These are phyloP conservation scores for Glomeris maerens DNA, from an alignment of 1,140 invertebrate species.

Conservation along the genomic window DNA sequence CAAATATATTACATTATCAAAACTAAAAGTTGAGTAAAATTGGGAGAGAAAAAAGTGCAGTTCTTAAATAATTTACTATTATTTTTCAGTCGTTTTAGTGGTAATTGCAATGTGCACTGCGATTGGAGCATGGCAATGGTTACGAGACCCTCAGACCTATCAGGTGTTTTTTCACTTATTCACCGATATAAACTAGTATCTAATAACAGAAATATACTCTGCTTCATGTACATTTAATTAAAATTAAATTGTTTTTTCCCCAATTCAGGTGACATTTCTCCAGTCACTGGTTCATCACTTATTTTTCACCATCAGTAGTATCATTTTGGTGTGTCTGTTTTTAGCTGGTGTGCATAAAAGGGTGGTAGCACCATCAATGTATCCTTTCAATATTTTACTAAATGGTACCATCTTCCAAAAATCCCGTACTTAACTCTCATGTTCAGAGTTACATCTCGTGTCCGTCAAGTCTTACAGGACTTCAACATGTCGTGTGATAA, in stretches of 20 bases:
- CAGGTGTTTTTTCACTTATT: constrained; percentile 34
- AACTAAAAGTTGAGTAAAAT: no score
- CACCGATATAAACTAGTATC: not conserved
- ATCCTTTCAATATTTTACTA: constrained; percentile 27
- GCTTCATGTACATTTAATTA: not conserved
- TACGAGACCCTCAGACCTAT: constrained; percentile 76
- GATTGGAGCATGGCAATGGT: constrained; percentile 84
- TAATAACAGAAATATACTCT: not conserved
- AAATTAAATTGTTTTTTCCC: constrained; percentile 10
- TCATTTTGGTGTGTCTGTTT: constrained; percentile 75
- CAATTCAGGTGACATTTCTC: constrained; percentile 52
- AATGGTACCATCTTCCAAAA: not conserved
- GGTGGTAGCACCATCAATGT: constrained; percentile 88
- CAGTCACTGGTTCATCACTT: constrained; percentile 88
- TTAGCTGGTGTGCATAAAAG: constrained; percentile 82
- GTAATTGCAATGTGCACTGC: constrained; percentile 75
- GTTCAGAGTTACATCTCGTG: constrained; percentile 61
- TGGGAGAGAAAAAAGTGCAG: no score
- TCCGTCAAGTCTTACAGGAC: constrained; percentile 72
- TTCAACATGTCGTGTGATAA: constrained; percentile 98
- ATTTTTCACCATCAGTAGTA: constrained; percentile 85
- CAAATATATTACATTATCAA: no score
- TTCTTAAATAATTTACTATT: no score
- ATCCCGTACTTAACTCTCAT: constrained; percentile 10
- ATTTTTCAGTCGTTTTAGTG: constrained; percentile 58